Conservation (phyloP, 2,797 vertebrate genomes). For the Nannoperca obscura region DNA sequence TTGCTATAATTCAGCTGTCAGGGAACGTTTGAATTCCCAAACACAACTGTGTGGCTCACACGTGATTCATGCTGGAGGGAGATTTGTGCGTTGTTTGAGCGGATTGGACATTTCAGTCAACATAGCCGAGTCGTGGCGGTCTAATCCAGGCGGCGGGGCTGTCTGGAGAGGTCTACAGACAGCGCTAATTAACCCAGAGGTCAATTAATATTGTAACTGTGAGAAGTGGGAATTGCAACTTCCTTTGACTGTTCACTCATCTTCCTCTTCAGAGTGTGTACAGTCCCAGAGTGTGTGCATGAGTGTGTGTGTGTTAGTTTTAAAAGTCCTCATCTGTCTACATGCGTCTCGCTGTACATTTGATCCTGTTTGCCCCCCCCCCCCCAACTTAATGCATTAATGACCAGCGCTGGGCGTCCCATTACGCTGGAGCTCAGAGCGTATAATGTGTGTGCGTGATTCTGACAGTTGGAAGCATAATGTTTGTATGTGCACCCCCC, state of each 20-base stretch:
- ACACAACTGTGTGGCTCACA: slow-evolving; percentile 2
- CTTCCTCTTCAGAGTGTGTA: slow-evolving; percentile 13
- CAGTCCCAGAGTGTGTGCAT: background rate
- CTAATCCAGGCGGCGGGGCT: slow-evolving; percentile 39
- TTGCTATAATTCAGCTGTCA: slow-evolving; percentile 52
- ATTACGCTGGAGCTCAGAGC: slow-evolving; percentile 33
- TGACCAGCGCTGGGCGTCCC: slow-evolving; percentile 37
- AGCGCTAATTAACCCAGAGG: slow-evolving; percentile 73
- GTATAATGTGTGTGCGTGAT: slow-evolving; percentile 13
- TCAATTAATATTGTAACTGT: slow-evolving; percentile 58
- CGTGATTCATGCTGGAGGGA: background rate
- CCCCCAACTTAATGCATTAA: slow-evolving; percentile 44
- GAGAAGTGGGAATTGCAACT: slow-evolving; percentile 39
- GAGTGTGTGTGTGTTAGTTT: slow-evolving; percentile 1
- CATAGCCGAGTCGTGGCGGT: background rate
- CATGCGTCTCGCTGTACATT: slow-evolving; percentile 20
- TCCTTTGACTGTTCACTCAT: slow-evolving; percentile 28
- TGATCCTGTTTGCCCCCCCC: slow-evolving; percentile 4
- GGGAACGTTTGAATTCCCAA: slow-evolving; percentile 40
- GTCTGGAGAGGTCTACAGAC: slow-evolving; percentile 39
- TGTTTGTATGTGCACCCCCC: slow-evolving; percentile 34
- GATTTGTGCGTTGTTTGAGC: slow-evolving; percentile 46
- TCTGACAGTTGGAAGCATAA: slow-evolving; percentile 37
- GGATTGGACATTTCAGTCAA: slow-evolving; percentile 51
- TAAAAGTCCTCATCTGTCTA: slow-evolving; percentile 13